A percentile compares a stretch with the other conserved stretches of the same genome.
These are phyloP conservation scores for Anguilla japonica DNA, from an alignment of 2,113 vertebrate species.

Conservation along the genomic window DNA sequence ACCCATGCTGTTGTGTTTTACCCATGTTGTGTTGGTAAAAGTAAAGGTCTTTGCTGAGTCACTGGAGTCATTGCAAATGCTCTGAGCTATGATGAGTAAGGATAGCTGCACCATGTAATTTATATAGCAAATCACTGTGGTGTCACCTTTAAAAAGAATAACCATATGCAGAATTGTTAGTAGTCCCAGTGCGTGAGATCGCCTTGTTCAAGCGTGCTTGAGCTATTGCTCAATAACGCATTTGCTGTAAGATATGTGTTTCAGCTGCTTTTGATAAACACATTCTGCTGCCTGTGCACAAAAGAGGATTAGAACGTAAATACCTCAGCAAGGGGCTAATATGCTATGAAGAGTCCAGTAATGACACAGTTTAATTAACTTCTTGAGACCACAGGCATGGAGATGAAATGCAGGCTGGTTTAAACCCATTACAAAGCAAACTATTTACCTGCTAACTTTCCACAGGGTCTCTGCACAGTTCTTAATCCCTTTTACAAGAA, in stretches of 20 bases:
- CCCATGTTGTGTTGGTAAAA: too few relatives aligned
- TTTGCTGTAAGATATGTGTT: conserved; percentile 12
- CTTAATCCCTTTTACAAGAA: conserved; percentile 54
- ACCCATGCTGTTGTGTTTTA: too few relatives aligned
- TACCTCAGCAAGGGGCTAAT: conserved; percentile 36
- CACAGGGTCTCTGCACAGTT: conserved; percentile 28
- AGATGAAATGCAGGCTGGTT: conserved; percentile 36
- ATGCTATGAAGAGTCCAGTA: conserved; percentile 42
- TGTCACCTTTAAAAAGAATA: conserved; percentile 3
- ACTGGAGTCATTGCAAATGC: too few relatives aligned
- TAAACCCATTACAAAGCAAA: conserved; percentile 36
- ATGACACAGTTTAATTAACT: conserved; percentile 56
- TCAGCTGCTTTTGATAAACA: conserved; percentile 20
- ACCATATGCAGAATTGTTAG: not conserved
- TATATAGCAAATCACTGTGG: not conserved
- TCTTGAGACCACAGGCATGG: conserved; percentile 44
- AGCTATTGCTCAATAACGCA: not conserved
- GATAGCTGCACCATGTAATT: too few relatives aligned
- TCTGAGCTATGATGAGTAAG: too few relatives aligned
- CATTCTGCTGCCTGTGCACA: conserved; percentile 46
- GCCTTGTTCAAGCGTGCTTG: not conserved
- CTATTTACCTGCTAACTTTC: conserved; percentile 39
- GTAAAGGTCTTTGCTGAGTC: too few relatives aligned
- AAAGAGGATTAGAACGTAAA: conserved; percentile 50
- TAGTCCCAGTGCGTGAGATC: not conserved